Evolutionary conservation across 2,888 invertebrate species (phyloP).

Genomic region (Acrobasis repandana): DNA sequence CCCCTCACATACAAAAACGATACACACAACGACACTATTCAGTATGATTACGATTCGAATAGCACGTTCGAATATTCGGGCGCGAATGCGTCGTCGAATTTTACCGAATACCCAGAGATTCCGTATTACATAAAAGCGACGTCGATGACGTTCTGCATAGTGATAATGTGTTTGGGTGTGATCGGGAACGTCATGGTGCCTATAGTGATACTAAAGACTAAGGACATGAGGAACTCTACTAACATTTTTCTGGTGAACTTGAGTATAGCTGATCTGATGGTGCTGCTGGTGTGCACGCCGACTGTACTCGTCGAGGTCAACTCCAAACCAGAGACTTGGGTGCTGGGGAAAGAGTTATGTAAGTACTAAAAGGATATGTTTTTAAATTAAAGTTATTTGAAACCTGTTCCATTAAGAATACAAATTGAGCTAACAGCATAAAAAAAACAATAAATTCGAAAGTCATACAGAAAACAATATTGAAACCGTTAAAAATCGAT

Average conservation of each 20-base stretch:
- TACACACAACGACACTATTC: conserved; percentile 34
- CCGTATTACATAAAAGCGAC: conserved; percentile 94
- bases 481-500: too few species aligned
- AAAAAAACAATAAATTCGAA: too few species aligned
- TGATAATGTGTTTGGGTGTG: conserved; percentile 94
- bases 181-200: conserved; percentile 97
- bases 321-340: conserved; percentile 95
- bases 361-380: conserved; percentile 78
- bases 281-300: conserved; percentile 95
- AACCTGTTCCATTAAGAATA: too few species aligned
- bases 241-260: conserved; percentile 97
- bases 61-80: conserved; percentile 47
- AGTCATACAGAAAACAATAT: too few species aligned
- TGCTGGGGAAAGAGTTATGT: conserved; percentile 96
- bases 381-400: too few species aligned
- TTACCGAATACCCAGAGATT: conserved; percentile 83
- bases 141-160: conserved; percentile 93
- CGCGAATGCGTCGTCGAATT: conserved; percentile 54
- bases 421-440: too few species aligned
- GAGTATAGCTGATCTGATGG: conserved; percentile 95
- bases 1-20: conserved; percentile 46
- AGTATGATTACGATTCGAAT: conserved; percentile 36
- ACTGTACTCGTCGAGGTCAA: conserved; percentile 97
- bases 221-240: conserved; percentile 97
- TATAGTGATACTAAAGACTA: conserved; percentile 94